Evolutionary conservation across 1,140 invertebrate genomes (phyloP).

Genomic region (Achatina immaculata): DNA sequence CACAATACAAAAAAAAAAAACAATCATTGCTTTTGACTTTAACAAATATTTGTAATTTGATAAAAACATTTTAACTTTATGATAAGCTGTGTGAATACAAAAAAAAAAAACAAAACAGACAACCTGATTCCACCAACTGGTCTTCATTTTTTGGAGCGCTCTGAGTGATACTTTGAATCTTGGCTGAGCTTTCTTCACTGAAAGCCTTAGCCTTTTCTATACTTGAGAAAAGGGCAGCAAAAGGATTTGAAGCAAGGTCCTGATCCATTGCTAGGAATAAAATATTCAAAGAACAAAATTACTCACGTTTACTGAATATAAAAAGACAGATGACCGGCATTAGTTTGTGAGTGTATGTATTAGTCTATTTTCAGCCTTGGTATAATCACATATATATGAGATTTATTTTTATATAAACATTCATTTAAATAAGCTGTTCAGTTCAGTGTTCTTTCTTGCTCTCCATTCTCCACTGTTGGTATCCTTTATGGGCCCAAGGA

Average conservation of each 20-base stretch:
- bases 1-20: too few relatives aligned
- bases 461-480: too few relatives aligned
- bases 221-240: conserved; percentile 72
- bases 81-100: neutral
- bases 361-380: too few relatives aligned
- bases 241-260: conserved; percentile 66
- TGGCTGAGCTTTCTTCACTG: conserved; percentile 45
- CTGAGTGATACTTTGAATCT: neutral
- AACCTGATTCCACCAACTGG: neutral
- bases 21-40: neutral
- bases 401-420: too few relatives aligned
- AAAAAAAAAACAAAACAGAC: neutral
- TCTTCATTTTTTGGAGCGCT: neutral
- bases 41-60: neutral
- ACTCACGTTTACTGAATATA: too few relatives aligned
- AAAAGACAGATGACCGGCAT: too few relatives aligned
- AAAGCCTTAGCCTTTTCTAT: conserved; percentile 64
- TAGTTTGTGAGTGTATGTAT: too few relatives aligned
- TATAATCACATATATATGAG: too few relatives aligned
- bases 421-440: too few relatives aligned
- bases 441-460: too few relatives aligned
- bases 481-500: too few relatives aligned
- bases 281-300: too few relatives aligned
- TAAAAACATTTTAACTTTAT: neutral
- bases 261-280: conserved; percentile 24